Evolutionary conservation across 2,888 invertebrate species (phyloP), one percentile per base, ranked within the genome.

Genomic region (Tridacna crocea): DNA sequence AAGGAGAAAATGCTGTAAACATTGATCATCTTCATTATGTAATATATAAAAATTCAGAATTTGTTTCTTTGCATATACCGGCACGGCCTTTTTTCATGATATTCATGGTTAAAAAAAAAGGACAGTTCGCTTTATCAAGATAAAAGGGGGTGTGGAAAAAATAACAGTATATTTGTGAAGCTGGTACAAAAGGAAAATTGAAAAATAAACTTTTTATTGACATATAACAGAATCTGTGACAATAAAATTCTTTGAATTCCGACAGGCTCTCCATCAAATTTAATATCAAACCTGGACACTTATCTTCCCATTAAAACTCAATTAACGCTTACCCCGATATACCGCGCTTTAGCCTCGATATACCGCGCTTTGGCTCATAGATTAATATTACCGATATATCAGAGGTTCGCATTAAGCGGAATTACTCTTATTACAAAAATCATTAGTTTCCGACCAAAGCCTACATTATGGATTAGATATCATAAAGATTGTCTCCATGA

Each of bases 301-400:
- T 51, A 70, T 70, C 70, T 4, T 19, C 51, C n/a, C 70, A 70
- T 70, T 70, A 70, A 70, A 70, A 70, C n/a, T 70, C 70, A 70
- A 70, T 70, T 51, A 47, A 26, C 51, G 24, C 24, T 63, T 63
- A 22, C 63, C 63, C 22, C 63, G 36, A 36, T 36, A 36, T 36
- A 36, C 36, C 36, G 36, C 36, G 36, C 36, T 36, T 36, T 36
- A 8, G 8, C 36, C 63, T 13, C 63, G 36, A 36, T 36, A 36
- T 36, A 36, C 36, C 36, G 36, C 36, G 36, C 36, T 36, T 36
- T 36, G 36, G 8, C 36, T 36, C 36, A 36, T 36, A n/a, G n/a
- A 4, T 36, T 8, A 8, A 36, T 36, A 36, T 36, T 8, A 36
- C 3, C 36, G 36, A 36, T 36, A 36, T 36, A 36, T 2, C 36